Conservation (phyloP, 1,140 invertebrate species). For the Bombus waltoni region DNA sequence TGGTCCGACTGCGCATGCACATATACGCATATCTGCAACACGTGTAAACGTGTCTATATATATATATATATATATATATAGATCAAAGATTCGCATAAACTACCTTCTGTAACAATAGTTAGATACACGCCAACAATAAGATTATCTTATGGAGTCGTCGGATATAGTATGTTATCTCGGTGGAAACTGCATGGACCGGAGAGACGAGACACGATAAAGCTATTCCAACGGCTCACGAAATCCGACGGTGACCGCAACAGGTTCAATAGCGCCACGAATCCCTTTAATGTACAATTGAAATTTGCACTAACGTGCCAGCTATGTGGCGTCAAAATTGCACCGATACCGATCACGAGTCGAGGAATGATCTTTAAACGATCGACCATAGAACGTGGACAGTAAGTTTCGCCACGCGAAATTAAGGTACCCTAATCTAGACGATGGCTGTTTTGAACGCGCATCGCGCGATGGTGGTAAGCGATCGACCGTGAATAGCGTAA, state of each 20-base stretch:
- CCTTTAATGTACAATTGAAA: constrained; percentile 46
- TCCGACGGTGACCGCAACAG: constrained; percentile 46
- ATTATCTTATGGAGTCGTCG: constrained; percentile 41
- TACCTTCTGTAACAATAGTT: constrained; percentile 46
- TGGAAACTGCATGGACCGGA: constrained; percentile 39
- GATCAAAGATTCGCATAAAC: constrained; percentile 37
- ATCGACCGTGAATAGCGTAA: too few species aligned
- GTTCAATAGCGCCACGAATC: constrained; percentile 45
- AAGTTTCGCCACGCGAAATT: too few species aligned
- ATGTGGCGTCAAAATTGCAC: background rate
- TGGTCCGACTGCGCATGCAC: background rate
- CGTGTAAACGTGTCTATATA: too few species aligned
- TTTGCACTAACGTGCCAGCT: background rate
- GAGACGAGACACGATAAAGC: constrained; percentile 55
- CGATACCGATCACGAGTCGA: background rate
- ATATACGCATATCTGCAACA: background rate
- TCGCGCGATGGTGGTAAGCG: too few species aligned
- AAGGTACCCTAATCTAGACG: too few species aligned
- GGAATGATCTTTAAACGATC: background rate
- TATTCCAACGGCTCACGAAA: constrained; percentile 45
- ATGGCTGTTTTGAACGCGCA: too few species aligned
- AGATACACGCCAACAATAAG: constrained; percentile 45
- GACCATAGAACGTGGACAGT: background rate
- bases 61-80: background rate
- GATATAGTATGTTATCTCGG: constrained; percentile 35